Conservation (phyloP, 2,113 vertebrate species). For the Pluvialis apricaria region DNA sequence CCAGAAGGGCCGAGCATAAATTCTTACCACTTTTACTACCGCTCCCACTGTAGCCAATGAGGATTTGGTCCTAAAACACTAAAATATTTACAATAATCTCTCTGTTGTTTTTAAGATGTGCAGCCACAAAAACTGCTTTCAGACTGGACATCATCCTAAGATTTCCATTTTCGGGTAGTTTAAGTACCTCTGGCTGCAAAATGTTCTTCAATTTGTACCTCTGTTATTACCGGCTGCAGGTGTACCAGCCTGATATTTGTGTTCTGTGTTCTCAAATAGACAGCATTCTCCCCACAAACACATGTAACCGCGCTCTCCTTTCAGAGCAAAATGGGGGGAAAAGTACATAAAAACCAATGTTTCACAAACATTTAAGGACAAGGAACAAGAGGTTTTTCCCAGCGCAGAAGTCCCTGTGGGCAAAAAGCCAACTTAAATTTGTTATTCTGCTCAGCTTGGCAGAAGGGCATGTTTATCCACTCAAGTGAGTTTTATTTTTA, state of each 20-base stretch:
- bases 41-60: background rate
- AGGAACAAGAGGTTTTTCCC: constrained; percentile 22
- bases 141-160: background rate
- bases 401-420: background rate
- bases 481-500: constrained; percentile 20
- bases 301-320: background rate
- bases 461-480: constrained; percentile 49
- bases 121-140: background rate
- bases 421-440: constrained; percentile 22
- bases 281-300: background rate
- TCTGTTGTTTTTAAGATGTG: background rate
- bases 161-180: background rate
- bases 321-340: background rate
- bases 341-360: background rate
- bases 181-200: background rate
- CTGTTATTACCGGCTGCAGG: background rate
- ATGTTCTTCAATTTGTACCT: background rate
- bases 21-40: background rate
- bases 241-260: background rate
- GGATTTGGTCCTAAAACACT: background rate
- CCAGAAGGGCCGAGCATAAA: background rate
- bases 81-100: background rate
- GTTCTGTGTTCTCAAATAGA: background rate
- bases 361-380: constrained; percentile 14
- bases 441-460: constrained; percentile 31